phyloP scores from a whole-genome alignment of 2,888 invertebrate species.

The Andrena chrysosceles region DNA sequence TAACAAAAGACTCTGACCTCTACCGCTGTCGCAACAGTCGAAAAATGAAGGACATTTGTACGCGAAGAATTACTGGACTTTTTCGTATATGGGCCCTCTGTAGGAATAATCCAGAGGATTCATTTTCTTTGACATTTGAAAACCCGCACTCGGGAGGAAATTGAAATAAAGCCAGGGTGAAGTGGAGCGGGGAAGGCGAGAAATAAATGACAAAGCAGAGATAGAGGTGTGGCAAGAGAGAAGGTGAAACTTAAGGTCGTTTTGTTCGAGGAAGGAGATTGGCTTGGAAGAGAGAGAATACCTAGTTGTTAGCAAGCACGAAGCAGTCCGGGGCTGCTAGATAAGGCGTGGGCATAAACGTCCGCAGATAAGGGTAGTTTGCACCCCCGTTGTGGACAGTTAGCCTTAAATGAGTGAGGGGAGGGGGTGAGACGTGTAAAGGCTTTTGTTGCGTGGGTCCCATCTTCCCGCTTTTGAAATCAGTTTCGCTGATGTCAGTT shows the following conservation, averaged over 20 bases:
- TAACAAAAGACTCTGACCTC: neutral
- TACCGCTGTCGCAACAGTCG: neutral
- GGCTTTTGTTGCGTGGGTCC: slow-evolving; percentile 66
- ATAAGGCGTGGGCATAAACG: slow-evolving; percentile 84
- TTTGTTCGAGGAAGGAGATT: slow-evolving; percentile 71
- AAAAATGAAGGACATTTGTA: neutral
- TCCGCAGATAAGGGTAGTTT: slow-evolving; percentile 84
- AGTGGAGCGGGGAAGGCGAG: slow-evolving; percentile 36
- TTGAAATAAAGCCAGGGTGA: slow-evolving; percentile 58
- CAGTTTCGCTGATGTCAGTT: slow-evolving; percentile 62
- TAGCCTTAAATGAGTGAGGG: slow-evolving; percentile 82
- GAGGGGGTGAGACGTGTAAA: slow-evolving; percentile 70
- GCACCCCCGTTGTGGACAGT: slow-evolving; percentile 84
- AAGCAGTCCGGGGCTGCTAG: slow-evolving; percentile 75
- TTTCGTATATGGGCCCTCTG: neutral
- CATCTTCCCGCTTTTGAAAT: slow-evolving; percentile 70
- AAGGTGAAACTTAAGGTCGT: slow-evolving; percentile 65
- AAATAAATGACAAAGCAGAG: slow-evolving; percentile 51
- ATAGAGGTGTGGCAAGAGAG: slow-evolving; percentile 27
- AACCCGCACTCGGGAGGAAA: slow-evolving; percentile 48
- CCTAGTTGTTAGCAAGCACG: slow-evolving; percentile 77
- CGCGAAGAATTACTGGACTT: slow-evolving; percentile 2
- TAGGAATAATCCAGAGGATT: slow-evolving; percentile 17
- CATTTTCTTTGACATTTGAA: slow-evolving; percentile 40
- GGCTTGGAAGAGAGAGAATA: slow-evolving; percentile 72